phyloP scores from a whole-genome alignment of 1,140 invertebrate species.

The Pseudachorutes palmiensis region DNA sequence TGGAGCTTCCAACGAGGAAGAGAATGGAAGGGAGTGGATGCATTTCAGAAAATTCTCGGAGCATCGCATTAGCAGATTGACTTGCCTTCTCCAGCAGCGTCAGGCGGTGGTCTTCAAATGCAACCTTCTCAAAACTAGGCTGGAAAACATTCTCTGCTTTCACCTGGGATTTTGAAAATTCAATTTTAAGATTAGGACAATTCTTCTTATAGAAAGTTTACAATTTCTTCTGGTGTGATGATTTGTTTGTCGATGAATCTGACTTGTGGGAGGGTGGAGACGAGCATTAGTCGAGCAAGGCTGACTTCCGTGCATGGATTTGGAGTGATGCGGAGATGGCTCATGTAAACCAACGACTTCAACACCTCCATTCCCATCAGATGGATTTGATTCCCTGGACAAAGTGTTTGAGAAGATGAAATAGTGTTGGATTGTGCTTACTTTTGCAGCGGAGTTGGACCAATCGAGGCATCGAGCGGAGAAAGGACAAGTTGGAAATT shows the following conservation, averaged over 20 bases:
- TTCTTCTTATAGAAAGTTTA: background rate
- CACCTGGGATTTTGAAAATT: conserved; percentile 12
- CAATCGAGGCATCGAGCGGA: conserved; percentile 6
- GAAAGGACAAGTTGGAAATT: conserved; percentile 5
- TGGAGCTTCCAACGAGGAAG: conserved; percentile 19
- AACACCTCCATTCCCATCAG: conserved; percentile 17
- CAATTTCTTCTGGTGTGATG: conserved; percentile 17
- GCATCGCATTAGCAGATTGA: conserved; percentile 17
- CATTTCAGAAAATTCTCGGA: conserved; percentile 4
- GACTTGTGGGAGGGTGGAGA: conserved; percentile 20
- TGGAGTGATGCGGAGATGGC: conserved; percentile 15
- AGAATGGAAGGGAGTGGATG: conserved; percentile 19
- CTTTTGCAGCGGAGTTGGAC: conserved; percentile 17
- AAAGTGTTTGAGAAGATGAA: background rate
- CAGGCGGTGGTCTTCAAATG: conserved; percentile 17
- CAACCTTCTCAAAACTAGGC: conserved; percentile 15
- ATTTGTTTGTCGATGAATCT: conserved; percentile 14
- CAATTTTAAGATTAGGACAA: background rate
- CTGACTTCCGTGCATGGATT: conserved; percentile 17
- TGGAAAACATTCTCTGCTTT: conserved; percentile 23
- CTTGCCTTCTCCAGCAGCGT: conserved; percentile 18
- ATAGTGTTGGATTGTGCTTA: conserved; percentile 8
- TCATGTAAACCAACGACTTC: conserved; percentile 13
- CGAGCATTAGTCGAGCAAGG: conserved; percentile 14
- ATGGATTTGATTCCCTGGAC: background rate